These are phyloP conservation scores for Ylistrum balloti DNA, from an alignment of 1,140 invertebrate genomes.

Conservation along the genomic window DNA sequence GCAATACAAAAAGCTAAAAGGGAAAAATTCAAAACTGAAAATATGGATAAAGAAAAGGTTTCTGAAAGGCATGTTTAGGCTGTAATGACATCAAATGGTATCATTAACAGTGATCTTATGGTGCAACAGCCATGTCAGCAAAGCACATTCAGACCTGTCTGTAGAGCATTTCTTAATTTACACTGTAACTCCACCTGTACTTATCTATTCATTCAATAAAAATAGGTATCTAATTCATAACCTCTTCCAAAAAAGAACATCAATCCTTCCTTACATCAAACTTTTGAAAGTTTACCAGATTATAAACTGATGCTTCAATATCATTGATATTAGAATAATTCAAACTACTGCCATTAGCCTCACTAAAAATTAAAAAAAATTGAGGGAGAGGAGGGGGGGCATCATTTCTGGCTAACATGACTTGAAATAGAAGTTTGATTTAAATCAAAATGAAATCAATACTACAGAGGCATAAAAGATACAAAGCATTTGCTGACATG, in stretches of 20 bases:
- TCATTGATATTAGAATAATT: too few relatives aligned
- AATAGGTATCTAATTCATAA: background rate
- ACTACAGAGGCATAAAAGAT: too few relatives aligned
- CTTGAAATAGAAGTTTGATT: background rate
- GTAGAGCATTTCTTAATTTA: background rate
- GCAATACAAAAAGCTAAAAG: background rate
- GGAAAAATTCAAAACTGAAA: conserved; percentile 8
- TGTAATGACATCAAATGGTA: background rate
- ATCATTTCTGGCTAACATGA: background rate
- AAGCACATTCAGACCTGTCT: background rate
- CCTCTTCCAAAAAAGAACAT: background rate
- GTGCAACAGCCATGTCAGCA: conserved; percentile 22
- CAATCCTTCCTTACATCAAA: background rate
- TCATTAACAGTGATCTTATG: background rate
- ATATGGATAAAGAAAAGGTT: background rate
- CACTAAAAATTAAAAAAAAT: too few relatives aligned
- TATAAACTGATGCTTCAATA: background rate
- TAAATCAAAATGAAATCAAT: background rate
- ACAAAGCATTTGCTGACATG: too few relatives aligned
- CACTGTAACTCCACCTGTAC: background rate
- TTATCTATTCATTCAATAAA: background rate
- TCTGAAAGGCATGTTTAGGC: background rate
- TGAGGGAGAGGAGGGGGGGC: too few relatives aligned
- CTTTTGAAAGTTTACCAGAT: background rate
- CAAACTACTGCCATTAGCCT: too few relatives aligned